Conservation (phyloP, 2,797 vertebrate species). For the Simalia tracyae region DNA sequence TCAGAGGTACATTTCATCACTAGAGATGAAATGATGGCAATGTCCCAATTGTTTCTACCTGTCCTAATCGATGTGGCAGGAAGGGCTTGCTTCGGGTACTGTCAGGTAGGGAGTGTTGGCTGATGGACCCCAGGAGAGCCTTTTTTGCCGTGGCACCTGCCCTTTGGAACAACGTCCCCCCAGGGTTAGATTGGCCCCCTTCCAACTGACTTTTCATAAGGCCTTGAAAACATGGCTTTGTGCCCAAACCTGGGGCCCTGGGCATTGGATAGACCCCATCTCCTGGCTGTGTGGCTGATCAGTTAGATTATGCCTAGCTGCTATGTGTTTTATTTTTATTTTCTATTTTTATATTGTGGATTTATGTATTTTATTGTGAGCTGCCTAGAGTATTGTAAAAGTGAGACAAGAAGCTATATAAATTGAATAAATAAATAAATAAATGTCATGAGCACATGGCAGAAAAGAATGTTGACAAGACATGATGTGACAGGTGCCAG, state of each 20-base stretch:
- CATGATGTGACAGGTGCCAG: background rate
- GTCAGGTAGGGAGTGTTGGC: background rate
- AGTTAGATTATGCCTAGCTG: background rate
- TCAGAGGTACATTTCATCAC: too few species aligned
- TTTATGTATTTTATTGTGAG: background rate
- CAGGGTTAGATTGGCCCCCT: background rate
- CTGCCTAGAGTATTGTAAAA: background rate
- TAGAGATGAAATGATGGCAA: background rate
- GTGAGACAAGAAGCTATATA: background rate
- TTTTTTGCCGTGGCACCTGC: background rate
- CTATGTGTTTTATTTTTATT: background rate
- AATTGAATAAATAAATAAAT: background rate
- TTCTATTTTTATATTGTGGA: background rate
- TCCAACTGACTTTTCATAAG: background rate
- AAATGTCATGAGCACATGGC: background rate
- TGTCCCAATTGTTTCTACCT: background rate
- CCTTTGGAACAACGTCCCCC: background rate
- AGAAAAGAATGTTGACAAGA: background rate
- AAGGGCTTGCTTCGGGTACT: background rate
- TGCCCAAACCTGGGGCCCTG: background rate
- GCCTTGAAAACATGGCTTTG: background rate
- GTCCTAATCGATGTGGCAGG: background rate
- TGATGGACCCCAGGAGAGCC: background rate
- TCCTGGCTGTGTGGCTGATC: background rate
- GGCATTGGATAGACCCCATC: background rate